Conservation (phyloP, 1,140 invertebrate species). For the Alviniconcha marisindica region DNA sequence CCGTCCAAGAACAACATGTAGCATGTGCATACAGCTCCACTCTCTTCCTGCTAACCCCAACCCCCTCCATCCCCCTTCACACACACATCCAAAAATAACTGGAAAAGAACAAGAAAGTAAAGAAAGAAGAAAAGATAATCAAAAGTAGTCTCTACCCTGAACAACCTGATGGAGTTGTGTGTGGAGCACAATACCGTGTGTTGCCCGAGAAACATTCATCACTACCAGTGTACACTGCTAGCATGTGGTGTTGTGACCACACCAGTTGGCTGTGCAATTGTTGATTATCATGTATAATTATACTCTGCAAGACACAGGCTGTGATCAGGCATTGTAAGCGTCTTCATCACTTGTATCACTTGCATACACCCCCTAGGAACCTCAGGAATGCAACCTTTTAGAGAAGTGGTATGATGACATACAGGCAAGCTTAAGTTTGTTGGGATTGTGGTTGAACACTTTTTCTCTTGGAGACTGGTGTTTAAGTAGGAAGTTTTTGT, state of each 20-base stretch:
- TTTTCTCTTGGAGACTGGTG: neutral
- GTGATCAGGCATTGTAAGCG: slow-evolving; percentile 21
- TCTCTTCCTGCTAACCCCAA: neutral
- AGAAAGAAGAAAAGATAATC: no score
- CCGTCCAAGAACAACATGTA: slow-evolving; percentile 49
- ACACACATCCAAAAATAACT: no score
- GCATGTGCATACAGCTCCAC: slow-evolving; percentile 18
- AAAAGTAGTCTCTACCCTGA: no score
- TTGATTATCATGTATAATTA: slow-evolving; percentile 15
- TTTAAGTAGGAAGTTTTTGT: neutral
- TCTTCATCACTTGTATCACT: slow-evolving; percentile 3
- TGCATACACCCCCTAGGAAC: neutral
- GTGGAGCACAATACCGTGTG: neutral
- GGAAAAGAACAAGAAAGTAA: no score
- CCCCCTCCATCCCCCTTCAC: slow-evolving; percentile 7
- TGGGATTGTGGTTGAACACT: neutral
- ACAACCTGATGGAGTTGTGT: neutral
- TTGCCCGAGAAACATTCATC: neutral
- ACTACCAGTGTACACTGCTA: slow-evolving; percentile 15
- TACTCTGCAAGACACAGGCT: slow-evolving; percentile 16
- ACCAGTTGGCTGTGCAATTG: slow-evolving; percentile 35
- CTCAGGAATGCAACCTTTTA: neutral
- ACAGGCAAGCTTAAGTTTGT: no score
- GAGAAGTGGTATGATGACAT: no score
- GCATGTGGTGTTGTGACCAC: neutral